Percentiles rank a stretch among this genome's conserved stretches.
Conservation (phyloP, 2,888 invertebrate species). For the Neuroscelio doddi region DNA sequence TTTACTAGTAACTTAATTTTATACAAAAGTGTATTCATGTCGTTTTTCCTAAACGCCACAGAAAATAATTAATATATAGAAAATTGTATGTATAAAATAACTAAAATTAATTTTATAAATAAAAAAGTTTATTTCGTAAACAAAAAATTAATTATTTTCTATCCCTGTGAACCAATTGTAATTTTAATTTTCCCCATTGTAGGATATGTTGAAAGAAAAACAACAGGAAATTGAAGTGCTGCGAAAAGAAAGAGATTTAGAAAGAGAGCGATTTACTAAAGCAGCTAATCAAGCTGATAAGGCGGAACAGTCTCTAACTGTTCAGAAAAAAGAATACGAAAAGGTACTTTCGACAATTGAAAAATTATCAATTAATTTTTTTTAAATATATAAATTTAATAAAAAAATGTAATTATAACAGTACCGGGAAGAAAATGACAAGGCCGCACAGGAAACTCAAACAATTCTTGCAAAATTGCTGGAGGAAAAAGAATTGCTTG, state of each 20-base stretch:
- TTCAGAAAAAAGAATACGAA: constrained; percentile 78
- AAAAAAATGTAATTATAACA: no score
- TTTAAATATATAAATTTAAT: neutral
- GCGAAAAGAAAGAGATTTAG: constrained; percentile 91
- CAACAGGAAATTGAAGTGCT: constrained; percentile 95
- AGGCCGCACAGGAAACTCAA: constrained; percentile 76
- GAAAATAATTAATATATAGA: no score
- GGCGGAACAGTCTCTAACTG: constrained; percentile 78
- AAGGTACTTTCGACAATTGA: constrained; percentile 76
- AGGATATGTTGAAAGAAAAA: constrained; percentile 95
- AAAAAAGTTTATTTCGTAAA: neutral
- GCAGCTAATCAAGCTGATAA: constrained; percentile 87
- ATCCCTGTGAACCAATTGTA: neutral
- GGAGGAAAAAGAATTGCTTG: constrained; percentile 72
- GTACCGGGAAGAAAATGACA: constrained; percentile 74
- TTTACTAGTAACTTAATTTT: no score
- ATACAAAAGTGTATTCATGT: no score
- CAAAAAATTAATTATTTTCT: neutral
- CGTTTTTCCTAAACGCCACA: no score
- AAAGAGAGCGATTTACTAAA: constrained; percentile 90
- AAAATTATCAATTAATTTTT: no score
- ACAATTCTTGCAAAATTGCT: constrained; percentile 73
- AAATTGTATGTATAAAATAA: no score
- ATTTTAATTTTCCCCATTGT: constrained; percentile 50
- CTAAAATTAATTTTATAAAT: no score